Evolutionary conservation across 2,113 vertebrate species (phyloP).

Genomic region (Urocynchramus pylzowi): DNA sequence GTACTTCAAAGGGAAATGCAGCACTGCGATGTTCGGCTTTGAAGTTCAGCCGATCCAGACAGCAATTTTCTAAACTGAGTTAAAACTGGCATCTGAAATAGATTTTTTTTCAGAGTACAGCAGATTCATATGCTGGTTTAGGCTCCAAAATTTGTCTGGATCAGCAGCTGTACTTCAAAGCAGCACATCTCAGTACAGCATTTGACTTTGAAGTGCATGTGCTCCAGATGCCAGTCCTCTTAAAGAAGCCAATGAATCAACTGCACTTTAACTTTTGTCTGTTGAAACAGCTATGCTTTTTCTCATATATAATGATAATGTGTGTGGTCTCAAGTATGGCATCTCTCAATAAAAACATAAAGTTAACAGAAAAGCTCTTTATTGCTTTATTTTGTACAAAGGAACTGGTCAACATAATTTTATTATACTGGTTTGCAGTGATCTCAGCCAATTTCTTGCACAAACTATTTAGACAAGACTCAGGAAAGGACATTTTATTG

Average conservation of each 20-base stretch:
- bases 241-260: conserved; percentile 57
- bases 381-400: conserved; percentile 24
- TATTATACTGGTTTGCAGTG: background rate
- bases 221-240: conserved; percentile 63
- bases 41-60: conserved; percentile 71
- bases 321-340: conserved; percentile 36
- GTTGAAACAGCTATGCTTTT: conserved; percentile 18
- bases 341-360: conserved; percentile 33
- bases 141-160: conserved; percentile 66
- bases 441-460: background rate
- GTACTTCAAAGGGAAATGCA: conserved; percentile 63
- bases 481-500: background rate
- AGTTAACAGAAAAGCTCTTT: conserved; percentile 29
- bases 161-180: conserved; percentile 72
- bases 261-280: conserved; percentile 27
- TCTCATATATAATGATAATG: background rate
- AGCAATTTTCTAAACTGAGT: conserved; percentile 72
- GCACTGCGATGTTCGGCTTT: conserved; percentile 44
- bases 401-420: background rate
- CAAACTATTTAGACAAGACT: background rate
- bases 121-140: conserved; percentile 58
- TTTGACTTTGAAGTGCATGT: conserved; percentile 70
- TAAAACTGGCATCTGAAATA: conserved; percentile 70
- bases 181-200: conserved; percentile 32
- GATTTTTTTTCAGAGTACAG: conserved; percentile 61